Conservation (phyloP, 2,888 invertebrate species). For the Auanema freiburgensis region DNA sequence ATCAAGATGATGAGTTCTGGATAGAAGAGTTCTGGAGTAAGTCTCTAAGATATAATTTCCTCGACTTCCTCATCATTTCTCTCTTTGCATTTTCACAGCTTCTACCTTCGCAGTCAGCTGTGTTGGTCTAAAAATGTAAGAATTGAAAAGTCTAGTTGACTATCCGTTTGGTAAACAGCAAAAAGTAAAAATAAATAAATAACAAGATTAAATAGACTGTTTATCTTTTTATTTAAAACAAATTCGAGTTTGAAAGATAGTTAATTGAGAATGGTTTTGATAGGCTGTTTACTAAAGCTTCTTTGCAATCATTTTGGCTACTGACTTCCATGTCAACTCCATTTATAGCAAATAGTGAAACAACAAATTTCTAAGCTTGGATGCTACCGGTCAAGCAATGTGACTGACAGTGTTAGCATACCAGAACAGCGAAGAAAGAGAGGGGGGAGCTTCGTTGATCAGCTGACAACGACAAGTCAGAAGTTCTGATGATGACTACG, state of each 20-base stretch:
- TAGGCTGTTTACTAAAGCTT: neutral
- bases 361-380: too few relatives aligned
- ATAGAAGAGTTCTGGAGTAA: slow-evolving; percentile 5
- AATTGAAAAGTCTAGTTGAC: too few relatives aligned
- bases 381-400: too few relatives aligned
- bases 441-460: neutral
- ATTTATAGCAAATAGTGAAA: neutral
- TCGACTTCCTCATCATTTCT: neutral
- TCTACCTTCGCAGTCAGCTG: neutral
- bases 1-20: neutral
- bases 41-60: neutral
- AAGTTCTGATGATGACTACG: neutral
- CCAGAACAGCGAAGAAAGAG: neutral
- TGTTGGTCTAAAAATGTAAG: neutral
- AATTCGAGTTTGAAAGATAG: neutral
- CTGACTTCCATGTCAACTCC: neutral
- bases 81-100: neutral
- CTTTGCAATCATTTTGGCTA: neutral
- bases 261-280: neutral
- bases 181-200: too few relatives aligned
- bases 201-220: too few relatives aligned
- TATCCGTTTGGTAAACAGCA: too few relatives aligned
- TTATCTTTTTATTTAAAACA: slow-evolving; percentile 2
- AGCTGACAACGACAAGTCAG: slow-evolving; percentile 7
- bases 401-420: neutral